Base-by-base conservation (phyloP, 1,140 invertebrate genomes). In the Brachionus paranguensis region DNA sequence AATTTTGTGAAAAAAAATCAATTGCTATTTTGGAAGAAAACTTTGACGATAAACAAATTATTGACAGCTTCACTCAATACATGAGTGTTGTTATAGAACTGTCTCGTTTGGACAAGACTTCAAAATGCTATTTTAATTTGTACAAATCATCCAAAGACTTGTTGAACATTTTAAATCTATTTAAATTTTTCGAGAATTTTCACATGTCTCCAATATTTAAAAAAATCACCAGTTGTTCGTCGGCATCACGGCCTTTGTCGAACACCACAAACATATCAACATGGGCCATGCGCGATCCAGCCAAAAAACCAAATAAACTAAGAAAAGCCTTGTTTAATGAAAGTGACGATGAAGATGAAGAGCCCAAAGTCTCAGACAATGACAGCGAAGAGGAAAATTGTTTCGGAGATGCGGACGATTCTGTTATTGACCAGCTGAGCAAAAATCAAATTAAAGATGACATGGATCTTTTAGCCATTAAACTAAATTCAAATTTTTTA, bases 291-390 rank as follows among this genome's bases (percentile, higher is more conserved):
- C 33, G 68, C 2, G 37, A 72, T 24, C 43, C 72, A 4, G 24
- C 8, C 11, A 47, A 27, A 27, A 76, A 76, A 50, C 0, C 10
- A 3, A 24, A 47, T 47, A 45, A 76, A 29, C 11, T 76, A 6
- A 47, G 72, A 50, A 76, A 76, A 50, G 20, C 72, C 2, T 47
- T 76, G 45, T 81, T 81, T 37, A 47, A 68, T 45, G 78, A 81
- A 10, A 81, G 78, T 64, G 78, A 81, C 43, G 78, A 81, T 24
- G 78, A 81, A 24, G 78, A 81, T 45, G 53, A 81, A 81, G 33
- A 76, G 8, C 17, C 20, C 20, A 27, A 50, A 27, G 8, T 60
- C 3, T 20, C 14, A 20, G 37, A 74, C 37, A 43, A 45, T 45
- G 70, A 74, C 20, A 74, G 41, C 27, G 72, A 37, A 11, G 65